Evolutionary conservation across 2,797 vertebrate species (phyloP), one percentile per base, ranked within the genome.

Genomic region (Gymnoscopelus microlampas): DNA sequence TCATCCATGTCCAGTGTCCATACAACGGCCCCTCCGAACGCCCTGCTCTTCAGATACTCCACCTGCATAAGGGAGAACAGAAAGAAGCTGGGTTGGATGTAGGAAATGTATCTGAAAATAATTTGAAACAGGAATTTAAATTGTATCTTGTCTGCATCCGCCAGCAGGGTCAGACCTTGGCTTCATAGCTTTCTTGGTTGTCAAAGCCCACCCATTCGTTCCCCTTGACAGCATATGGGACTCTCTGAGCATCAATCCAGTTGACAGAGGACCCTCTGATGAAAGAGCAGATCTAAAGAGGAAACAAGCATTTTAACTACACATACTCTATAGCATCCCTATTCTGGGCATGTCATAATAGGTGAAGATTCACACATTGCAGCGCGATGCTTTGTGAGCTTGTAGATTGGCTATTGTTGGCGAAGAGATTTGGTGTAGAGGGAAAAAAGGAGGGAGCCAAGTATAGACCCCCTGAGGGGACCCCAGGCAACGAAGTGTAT

Each of bases 121-220:
- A 29, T 29, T 29, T 29, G 26, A 54, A 23, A 54, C 15, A 19
- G 9, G 26, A 32, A 1, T 14, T 57, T 13, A 24, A 13, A 32
- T n/a, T 3, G 29, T n/a, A 32, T 13, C 54, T 56, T 50, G 15
- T 23, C 8, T 55, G 4, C 53, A 3, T 11, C n/a, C 11, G 39
- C 53, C 23, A 11, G 10, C 11, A 48, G 53, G 39, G 54, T 66
- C 63, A 10, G 6, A 96, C 94, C 94, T 96, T 96, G 60, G 91
- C 76, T 3, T 70, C 49, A 48, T 87, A 94, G 87, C 94, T 96
- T 68, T 83, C 85, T 55, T 85, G 53, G 44, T 94, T 90, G 83
- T 96, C 95, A 60, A 93, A 96, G 26, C 94, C 93, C 39, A 96
- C 84, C 95, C 95, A 96, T 0, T 94, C 84, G 0, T 24, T 91